Evolutionary conservation across 2,888 invertebrate genomes (phyloP).

Genomic region (Harpalus rubripes): DNA sequence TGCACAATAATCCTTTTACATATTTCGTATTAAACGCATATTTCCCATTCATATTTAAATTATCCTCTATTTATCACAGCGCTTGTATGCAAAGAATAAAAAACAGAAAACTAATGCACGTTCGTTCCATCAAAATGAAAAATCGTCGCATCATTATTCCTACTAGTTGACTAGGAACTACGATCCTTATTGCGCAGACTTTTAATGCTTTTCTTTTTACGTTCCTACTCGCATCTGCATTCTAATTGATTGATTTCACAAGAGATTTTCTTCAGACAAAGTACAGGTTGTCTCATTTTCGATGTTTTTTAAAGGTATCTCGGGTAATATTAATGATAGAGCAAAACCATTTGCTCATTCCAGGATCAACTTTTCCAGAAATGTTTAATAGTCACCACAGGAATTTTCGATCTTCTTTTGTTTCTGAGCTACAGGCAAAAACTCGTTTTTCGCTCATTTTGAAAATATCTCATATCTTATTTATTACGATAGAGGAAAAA

Average conservation of each 20-base stretch:
- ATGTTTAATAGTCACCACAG: too few relatives aligned
- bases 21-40: not conserved
- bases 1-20: too few relatives aligned
- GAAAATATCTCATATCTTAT: too few relatives aligned
- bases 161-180: conserved; percentile 10
- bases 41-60: not conserved
- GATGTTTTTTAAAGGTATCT: too few relatives aligned
- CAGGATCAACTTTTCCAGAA: too few relatives aligned
- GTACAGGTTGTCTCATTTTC: too few relatives aligned
- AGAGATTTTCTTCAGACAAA: conserved; percentile 13
- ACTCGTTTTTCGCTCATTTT: too few relatives aligned
- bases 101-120: not conserved
- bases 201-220: conserved; percentile 29
- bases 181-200: conserved; percentile 11
- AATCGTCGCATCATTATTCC: conserved; percentile 50
- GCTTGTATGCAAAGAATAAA: not conserved
- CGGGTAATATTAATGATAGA: too few relatives aligned
- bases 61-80: not conserved
- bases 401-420: too few relatives aligned
- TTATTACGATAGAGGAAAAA: too few relatives aligned
- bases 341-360: too few relatives aligned
- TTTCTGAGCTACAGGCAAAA: too few relatives aligned
- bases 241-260: conserved; percentile 23
- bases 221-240: conserved; percentile 21
- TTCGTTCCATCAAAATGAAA: conserved; percentile 47